Conservation (phyloP, 2,797 vertebrate genomes). For the Cynodonichthys magdalenae region DNA sequence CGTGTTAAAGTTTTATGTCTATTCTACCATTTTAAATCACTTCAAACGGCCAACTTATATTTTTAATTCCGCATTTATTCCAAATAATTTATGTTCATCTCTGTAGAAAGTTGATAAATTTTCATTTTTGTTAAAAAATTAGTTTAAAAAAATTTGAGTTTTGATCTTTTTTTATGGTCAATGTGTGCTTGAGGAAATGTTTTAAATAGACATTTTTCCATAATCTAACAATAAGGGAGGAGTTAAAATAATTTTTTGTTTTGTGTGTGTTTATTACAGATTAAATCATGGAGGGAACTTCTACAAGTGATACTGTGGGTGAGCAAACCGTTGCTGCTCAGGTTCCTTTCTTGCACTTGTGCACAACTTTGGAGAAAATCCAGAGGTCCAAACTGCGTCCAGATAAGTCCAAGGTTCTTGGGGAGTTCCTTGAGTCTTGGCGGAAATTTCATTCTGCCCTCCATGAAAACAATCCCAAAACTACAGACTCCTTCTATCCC, state of each 20-base stretch:
- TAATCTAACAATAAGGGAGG: too few species aligned
- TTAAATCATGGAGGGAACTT: slow-evolving; percentile 71
- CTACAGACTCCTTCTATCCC: slow-evolving; percentile 93
- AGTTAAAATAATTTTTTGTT: neutral
- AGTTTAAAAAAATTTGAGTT: too few species aligned
- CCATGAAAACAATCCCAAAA: slow-evolving; percentile 84
- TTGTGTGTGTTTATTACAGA: slow-evolving; percentile 28
- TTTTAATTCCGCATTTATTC: too few species aligned
- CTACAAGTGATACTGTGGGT: slow-evolving; percentile 44
- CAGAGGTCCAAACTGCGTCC: slow-evolving; percentile 88
- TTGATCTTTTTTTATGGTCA: too few species aligned
- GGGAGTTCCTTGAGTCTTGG: slow-evolving; percentile 92
- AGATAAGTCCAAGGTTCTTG: slow-evolving; percentile 88
- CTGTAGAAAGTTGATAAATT: too few species aligned
- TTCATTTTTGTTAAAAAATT: too few species aligned
- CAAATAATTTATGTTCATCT: too few species aligned
- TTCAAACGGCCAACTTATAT: too few species aligned
- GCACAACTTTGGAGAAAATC: slow-evolving; percentile 90
- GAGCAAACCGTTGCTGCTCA: slow-evolving; percentile 84
- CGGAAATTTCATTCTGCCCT: slow-evolving; percentile 90
- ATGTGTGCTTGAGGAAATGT: too few species aligned
- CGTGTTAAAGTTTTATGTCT: too few species aligned
- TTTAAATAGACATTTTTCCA: too few species aligned
- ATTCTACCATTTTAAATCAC: too few species aligned
- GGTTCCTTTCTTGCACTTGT: slow-evolving; percentile 92